Base-by-base conservation (phyloP, 37 sponge, comb jelly and placozoan genomes). In the Aphrocallistes beatrix region DNA sequence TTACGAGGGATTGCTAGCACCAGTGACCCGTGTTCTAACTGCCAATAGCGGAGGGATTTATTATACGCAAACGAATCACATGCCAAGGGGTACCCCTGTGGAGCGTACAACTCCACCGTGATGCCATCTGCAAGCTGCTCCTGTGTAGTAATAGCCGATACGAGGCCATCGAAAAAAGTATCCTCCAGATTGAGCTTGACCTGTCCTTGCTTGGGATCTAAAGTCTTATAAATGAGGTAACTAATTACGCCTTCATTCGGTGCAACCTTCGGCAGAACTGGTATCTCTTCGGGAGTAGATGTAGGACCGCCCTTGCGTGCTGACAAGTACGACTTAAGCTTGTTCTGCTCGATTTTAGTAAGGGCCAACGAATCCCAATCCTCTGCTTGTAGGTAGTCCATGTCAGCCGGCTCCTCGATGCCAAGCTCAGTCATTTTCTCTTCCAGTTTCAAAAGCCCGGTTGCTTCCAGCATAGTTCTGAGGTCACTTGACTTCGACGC, bases 51-150 rank as follows among this genome's bases (percentile, higher is more conserved):
- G 36, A 86, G 82, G 21, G 86, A 36, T 23, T 38, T 38, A 38
- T 34, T 0, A 1, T 36, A 38, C 38, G 86, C 45, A 38, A 81
- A 39, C 10, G 51, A 32, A 81, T 75, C 37, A 8, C 17, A 23
- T n/a, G 86, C 39, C 36, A 86, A 38, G 25, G 86, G 82, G 10
- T 81, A 39, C 38, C 86, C 86, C 10, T 86, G 82, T 17, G 82
- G 40, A 17, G 86, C 81, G 50, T 86, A 86, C 0, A 86, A 47
- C 82, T 86, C 82, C 0, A 81, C 86, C 1, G 47, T 69, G 49
- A 86, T 36, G 37, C 83, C 83, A 38, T 39, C 83, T 34, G 39
- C 37, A 6, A 82, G 40, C 83, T 82, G 83, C 34, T 60, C 75
- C n/a, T 60, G 75, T 13, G 21, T 30, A 25, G 75, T 32, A 13